These are phyloP conservation scores for Zaprionus inermis DNA, from an alignment of 1,140 invertebrate species.

Conservation along the genomic window DNA sequence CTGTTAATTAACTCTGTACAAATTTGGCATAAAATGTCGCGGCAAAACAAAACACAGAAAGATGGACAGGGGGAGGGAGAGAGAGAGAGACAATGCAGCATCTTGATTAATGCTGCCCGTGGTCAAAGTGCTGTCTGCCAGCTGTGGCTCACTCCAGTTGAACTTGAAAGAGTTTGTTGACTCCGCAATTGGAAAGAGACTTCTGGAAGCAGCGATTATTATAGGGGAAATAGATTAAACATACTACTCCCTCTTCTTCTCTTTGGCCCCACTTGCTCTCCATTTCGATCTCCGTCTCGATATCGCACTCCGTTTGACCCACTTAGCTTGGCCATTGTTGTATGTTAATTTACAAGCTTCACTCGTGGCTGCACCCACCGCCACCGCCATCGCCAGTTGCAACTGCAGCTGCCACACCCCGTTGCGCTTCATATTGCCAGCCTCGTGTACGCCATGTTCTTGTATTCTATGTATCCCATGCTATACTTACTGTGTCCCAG, in stretches of 20 bases:
- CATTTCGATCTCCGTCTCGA: background rate
- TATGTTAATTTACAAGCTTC: constrained; percentile 78
- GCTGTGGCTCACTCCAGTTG: constrained; percentile 20
- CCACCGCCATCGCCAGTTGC: constrained; percentile 9
- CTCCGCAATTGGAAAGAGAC: constrained; percentile 18
- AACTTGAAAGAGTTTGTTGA: constrained; percentile 76
- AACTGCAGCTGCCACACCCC: constrained; percentile 48
- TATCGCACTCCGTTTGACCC: constrained; percentile 57
- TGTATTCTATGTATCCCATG: constrained; percentile 47
- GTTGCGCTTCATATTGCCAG: constrained; percentile 16
- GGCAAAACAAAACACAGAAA: background rate
- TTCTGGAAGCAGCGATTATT: background rate
- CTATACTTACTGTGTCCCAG: constrained; percentile 56
- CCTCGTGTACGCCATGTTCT: background rate
- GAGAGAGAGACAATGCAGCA: constrained; percentile 22
- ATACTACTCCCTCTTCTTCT: background rate
- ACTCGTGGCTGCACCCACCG: constrained; percentile 63
- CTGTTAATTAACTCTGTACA: constrained; percentile 76
- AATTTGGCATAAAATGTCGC: constrained; percentile 63
- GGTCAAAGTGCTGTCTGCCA: constrained; percentile 42
- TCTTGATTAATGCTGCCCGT: constrained; percentile 65
- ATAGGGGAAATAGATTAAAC: background rate
- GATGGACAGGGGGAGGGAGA: too few relatives aligned
- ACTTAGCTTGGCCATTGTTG: constrained; percentile 67
- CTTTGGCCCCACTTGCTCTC: background rate